phyloP scores from a whole-genome alignment of 2,888 invertebrate species.

The Rhamphomyia laevipes region DNA sequence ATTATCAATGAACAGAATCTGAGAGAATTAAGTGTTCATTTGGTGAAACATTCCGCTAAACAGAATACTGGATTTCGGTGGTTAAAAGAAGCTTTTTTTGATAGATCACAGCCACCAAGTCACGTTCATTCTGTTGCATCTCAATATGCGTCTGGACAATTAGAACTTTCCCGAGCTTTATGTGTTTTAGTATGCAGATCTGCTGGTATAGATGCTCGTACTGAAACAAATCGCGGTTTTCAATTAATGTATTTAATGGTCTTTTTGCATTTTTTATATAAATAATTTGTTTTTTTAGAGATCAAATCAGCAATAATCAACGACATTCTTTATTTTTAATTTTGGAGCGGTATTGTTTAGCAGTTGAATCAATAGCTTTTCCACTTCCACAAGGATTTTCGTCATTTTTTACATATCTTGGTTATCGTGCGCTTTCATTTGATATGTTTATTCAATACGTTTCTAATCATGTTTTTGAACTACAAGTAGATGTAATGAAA shows the following conservation, averaged over 20 bases:
- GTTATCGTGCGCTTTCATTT: conserved; percentile 64
- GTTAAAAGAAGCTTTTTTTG: conserved; percentile 37
- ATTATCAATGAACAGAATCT: conserved; percentile 49
- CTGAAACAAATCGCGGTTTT: conserved; percentile 65
- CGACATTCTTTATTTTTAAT: conserved; percentile 62
- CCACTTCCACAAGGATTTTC: conserved; percentile 78
- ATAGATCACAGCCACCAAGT: conserved; percentile 47
- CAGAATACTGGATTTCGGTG: conserved; percentile 38
- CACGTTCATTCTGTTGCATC: conserved; percentile 72
- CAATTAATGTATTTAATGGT: conserved; percentile 50
- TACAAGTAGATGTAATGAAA: conserved; percentile 81
- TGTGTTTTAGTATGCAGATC: conserved; percentile 64
- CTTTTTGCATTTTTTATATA: too few relatives aligned
- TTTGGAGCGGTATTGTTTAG: conserved; percentile 69
- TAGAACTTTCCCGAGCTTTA: conserved; percentile 65
- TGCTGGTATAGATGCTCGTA: conserved; percentile 52
- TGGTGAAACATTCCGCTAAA: conserved; percentile 51
- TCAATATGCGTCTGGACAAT: conserved; percentile 68
- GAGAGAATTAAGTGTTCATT: conserved; percentile 73
- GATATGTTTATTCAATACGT: conserved; percentile 75
- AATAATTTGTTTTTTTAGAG: conserved; percentile 40
- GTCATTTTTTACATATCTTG: conserved; percentile 79
- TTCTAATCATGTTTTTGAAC: conserved; percentile 68
- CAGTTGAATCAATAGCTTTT: conserved; percentile 67
- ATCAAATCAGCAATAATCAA: conserved; percentile 58